These are phyloP conservation scores for Virgularia gustaviana DNA, from an alignment of 92 coral and sea anemone species.

Conservation along the genomic window DNA sequence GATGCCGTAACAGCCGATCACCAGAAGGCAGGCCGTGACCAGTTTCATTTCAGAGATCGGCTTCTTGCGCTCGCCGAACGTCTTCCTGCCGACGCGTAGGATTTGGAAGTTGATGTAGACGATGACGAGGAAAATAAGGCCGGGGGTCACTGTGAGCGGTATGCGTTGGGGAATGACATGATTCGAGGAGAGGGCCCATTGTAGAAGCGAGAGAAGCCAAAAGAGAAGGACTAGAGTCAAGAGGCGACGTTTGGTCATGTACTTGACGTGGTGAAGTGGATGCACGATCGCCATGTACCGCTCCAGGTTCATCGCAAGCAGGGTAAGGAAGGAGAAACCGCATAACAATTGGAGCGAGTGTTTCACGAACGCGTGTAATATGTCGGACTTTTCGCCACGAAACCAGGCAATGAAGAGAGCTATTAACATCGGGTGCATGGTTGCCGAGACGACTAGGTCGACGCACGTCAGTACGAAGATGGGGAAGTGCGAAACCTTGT, in stretches of 20 bases:
- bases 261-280: constrained; percentile 5
- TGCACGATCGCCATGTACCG: constrained; percentile 23
- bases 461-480: constrained; percentile 11
- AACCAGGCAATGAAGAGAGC: neutral
- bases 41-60: neutral
- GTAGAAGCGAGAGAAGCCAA: neutral
- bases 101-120: constrained; percentile 10
- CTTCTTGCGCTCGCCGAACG: neutral
- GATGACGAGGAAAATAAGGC: neutral
- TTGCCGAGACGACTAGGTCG: constrained; percentile 1
- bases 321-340: constrained; percentile 7
- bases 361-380: neutral
- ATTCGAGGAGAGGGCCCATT: neutral
- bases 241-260: constrained; percentile 9
- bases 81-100: neutral
- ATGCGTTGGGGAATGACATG: neutral
- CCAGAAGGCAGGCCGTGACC: neutral
- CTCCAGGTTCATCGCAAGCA: constrained; percentile 23
- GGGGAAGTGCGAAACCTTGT: neutral
- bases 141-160: neutral
- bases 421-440: constrained; percentile 5
- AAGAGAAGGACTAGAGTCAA: neutral
- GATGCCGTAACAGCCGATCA: neutral
- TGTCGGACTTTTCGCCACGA: neutral
- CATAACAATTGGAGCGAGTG: neutral